Percentiles rank a stretch among this genome's conserved stretches.
phyloP scores from a whole-genome alignment of 2,113 vertebrate genomes.

The Crotalus tigris region DNA sequence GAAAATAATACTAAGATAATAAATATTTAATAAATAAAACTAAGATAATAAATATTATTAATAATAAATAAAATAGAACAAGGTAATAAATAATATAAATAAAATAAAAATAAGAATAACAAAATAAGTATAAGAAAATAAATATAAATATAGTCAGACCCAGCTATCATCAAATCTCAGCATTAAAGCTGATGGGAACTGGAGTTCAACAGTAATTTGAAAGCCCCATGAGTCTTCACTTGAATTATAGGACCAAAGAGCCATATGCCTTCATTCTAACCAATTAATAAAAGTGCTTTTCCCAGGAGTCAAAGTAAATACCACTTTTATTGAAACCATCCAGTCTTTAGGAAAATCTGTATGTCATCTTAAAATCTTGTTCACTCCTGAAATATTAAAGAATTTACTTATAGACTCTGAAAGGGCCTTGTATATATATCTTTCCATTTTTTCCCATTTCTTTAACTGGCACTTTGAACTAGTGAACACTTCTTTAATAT shows the following conservation, averaged over 20 bases:
- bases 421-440: constrained; percentile 29
- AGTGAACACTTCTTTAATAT: constrained; percentile 76
- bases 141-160: background rate
- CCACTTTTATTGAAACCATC: constrained; percentile 28
- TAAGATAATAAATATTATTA: background rate
- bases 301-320: constrained; percentile 1
- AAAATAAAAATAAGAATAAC: background rate
- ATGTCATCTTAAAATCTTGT: constrained; percentile 63
- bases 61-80: background rate
- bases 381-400: constrained; percentile 62
- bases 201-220: background rate
- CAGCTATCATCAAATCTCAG: background rate
- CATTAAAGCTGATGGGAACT: background rate
- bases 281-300: constrained; percentile 63
- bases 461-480: constrained; percentile 75
- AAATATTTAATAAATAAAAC: background rate
- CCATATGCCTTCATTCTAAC: constrained; percentile 34
- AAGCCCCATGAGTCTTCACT: background rate
- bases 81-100: background rate
- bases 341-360: constrained; percentile 62
- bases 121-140: background rate
- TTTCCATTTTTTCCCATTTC: constrained; percentile 58
- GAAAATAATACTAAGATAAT: background rate
- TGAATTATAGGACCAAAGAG: background rate
- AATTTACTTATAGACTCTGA: constrained; percentile 48